Percentiles rank a stretch among this genome's conserved stretches.
Conservation (phyloP, 2,113 vertebrate genomes). For the Notechis scutatus region DNA sequence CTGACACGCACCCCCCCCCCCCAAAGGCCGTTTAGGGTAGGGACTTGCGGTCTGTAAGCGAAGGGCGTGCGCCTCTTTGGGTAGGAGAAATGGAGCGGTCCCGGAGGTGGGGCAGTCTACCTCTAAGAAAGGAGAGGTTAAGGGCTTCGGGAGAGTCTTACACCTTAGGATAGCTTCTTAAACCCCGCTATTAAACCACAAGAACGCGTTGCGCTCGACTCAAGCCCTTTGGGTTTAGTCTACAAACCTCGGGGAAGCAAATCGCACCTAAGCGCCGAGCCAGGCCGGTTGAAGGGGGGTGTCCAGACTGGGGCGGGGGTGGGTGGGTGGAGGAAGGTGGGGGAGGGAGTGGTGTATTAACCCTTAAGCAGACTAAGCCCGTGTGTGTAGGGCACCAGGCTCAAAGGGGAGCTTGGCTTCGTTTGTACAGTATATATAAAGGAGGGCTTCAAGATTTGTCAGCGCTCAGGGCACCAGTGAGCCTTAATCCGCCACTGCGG, state of each 20-base stretch:
- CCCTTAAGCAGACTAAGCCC: too few relatives aligned
- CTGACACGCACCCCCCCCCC: too few relatives aligned
- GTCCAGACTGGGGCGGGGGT: background rate
- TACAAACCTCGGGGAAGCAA: background rate
- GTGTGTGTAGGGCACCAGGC: too few relatives aligned
- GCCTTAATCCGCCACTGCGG: too few relatives aligned
- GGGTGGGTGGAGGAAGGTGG: too few relatives aligned
- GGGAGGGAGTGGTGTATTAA: too few relatives aligned
- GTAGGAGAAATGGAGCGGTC: background rate
- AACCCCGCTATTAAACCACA: background rate
- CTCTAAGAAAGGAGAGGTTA: background rate
- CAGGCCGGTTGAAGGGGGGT: background rate
- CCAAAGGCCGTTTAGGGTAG: background rate
- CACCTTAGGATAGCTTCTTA: background rate
- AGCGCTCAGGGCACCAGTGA: too few relatives aligned
- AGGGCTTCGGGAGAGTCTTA: background rate
- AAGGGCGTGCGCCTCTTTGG: background rate
- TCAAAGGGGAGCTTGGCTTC: too few relatives aligned
- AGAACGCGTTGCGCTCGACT: background rate
- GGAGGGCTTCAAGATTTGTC: too few relatives aligned
- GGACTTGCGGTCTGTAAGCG: background rate
- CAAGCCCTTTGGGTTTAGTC: background rate
- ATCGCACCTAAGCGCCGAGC: background rate
- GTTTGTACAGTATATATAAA: too few relatives aligned
- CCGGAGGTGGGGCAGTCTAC: background rate